Evolutionary conservation across 2,113 vertebrate species (phyloP).

Genomic region (Tyto alba): DNA sequence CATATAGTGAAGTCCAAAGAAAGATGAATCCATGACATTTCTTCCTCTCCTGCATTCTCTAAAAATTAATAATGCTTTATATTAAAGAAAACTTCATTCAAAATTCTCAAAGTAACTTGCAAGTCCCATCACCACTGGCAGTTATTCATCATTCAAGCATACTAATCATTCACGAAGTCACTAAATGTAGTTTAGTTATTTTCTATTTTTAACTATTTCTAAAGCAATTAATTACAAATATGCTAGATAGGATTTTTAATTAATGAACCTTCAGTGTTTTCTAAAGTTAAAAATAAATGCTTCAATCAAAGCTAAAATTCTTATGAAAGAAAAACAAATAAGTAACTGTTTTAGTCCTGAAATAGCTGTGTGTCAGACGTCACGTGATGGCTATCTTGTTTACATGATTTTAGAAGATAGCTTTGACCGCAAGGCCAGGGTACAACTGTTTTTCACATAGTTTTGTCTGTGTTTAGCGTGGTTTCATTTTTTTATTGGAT

Average conservation of each 20-base stretch:
- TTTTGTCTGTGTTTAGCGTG: background rate
- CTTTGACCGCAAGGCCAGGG: background rate
- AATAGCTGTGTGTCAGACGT: background rate
- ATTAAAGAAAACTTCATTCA: background rate
- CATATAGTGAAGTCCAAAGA: background rate
- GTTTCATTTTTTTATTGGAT: background rate
- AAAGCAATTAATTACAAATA: slow-evolving; percentile 6
- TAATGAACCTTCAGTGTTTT: background rate
- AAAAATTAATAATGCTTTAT: background rate
- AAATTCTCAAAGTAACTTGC: background rate
- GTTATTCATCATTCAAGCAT: background rate
- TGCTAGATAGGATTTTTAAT: background rate
- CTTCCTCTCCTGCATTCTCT: background rate
- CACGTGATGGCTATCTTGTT: slow-evolving; percentile 11
- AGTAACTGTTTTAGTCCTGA: background rate
- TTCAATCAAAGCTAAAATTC: background rate
- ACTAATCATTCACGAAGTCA: background rate
- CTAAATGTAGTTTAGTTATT: background rate
- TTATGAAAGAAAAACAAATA: background rate
- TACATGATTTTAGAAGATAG: background rate
- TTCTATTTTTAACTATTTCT: slow-evolving; percentile 32
- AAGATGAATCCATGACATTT: background rate
- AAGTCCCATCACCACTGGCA: background rate
- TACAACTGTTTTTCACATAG: background rate
- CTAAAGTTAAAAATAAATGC: background rate